Evolutionary conservation across 2,797 vertebrate species (phyloP).

Genomic region (Molossus alvarezi): DNA sequence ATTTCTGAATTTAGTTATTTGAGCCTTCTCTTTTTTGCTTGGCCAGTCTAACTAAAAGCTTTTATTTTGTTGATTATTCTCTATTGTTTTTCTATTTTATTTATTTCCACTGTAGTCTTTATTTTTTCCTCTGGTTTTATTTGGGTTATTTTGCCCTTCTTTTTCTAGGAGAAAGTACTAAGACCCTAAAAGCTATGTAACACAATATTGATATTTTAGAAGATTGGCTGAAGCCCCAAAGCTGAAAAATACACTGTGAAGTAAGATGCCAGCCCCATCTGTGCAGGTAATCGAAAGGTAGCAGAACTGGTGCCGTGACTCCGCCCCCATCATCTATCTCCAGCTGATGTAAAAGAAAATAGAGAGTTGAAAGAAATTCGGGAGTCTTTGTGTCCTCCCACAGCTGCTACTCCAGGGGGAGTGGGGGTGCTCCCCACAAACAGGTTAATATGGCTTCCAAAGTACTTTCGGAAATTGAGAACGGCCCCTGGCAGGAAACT

Average conservation of each 20-base stretch:
- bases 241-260: neutral
- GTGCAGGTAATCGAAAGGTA: neutral
- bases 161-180: conserved; percentile 33
- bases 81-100: neutral
- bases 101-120: conserved; percentile 15
- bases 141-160: conserved; percentile 31
- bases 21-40: conserved; percentile 1
- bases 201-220: neutral
- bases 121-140: conserved; percentile 31
- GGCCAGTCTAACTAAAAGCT: neutral
- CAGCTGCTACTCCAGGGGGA: neutral
- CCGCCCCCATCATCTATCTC: neutral
- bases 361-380: neutral
- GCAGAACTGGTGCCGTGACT: neutral
- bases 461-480: neutral
- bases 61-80: neutral
- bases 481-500: neutral
- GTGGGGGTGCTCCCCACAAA: neutral
- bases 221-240: neutral
- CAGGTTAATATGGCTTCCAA: neutral
- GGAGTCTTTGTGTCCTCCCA: neutral
- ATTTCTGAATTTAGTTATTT: conserved; percentile 48
- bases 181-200: conserved; percentile 12
- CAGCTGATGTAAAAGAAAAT: neutral
- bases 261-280: neutral